Conservation (phyloP, 2,113 vertebrate genomes). For the Bos taurus region ARS-UCD2.0 NC_037338.1:70431001-70431500, state of each 20-base stretch:
- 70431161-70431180: constrained; percentile 58
- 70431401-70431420: background rate
- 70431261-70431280: constrained; percentile 21
- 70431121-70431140: constrained; percentile 53
- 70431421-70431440: background rate
- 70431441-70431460: background rate
- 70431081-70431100: constrained; percentile 52
- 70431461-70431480: background rate
- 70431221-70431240: constrained; percentile 43
- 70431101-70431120: constrained; percentile 24
- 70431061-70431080: constrained; percentile 45
- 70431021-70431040: constrained; percentile 60
- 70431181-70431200: constrained; percentile 61
- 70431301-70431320: background rate
- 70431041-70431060: constrained; percentile 24
- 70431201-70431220: constrained; percentile 51
- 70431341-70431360: background rate
- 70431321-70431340: background rate
- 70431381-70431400: background rate
- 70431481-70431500: background rate
- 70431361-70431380: background rate
- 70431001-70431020: constrained; percentile 57
- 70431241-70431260: constrained; percentile 41
- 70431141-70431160: constrained; percentile 50
- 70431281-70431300: background rate